Percentiles rank a stretch among this genome's conserved stretches.
phyloP scores from a whole-genome alignment of 2,888 invertebrate genomes.

The Phortica okadai region DNA sequence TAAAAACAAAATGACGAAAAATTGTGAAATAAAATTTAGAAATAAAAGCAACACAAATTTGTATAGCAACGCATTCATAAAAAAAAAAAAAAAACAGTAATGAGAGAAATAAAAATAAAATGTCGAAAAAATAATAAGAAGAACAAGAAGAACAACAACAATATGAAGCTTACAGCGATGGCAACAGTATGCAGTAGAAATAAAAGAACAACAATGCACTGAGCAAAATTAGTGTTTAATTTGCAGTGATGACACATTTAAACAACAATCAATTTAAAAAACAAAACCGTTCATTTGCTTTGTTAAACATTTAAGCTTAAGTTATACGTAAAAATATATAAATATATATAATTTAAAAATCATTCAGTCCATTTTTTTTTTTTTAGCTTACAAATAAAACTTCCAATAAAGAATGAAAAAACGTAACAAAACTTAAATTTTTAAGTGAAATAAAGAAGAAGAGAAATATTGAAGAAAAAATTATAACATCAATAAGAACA shows the following conservation, averaged over 20 bases:
- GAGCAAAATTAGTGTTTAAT: not conserved
- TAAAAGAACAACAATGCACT: not conserved
- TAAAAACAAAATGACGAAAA: no score
- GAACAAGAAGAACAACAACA: slow-evolving; percentile 3
- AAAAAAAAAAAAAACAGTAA: slow-evolving; percentile 7
- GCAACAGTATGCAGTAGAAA: not conserved
- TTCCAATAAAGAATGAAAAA: no score
- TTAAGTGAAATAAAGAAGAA: no score
- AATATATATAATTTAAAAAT: not conserved
- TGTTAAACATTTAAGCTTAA: not conserved
- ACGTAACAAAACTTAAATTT: no score
- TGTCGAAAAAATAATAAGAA: not conserved
- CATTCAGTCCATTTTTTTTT: no score
- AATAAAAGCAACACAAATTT: no score
- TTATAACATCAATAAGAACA: no score
- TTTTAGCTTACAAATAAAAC: no score
- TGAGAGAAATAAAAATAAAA: not conserved
- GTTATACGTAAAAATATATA: not conserved
- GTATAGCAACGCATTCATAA: no score
- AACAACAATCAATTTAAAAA: not conserved
- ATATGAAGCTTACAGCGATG: not conserved
- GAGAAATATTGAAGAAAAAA: no score
- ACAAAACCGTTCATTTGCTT: not conserved
- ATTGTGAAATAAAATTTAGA: no score
- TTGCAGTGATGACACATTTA: no score